A percentile compares a stretch with the other conserved stretches of the same genome.
Conservation (phyloP, 2,113 vertebrate genomes). For the Fukomys damarensis region DNA sequence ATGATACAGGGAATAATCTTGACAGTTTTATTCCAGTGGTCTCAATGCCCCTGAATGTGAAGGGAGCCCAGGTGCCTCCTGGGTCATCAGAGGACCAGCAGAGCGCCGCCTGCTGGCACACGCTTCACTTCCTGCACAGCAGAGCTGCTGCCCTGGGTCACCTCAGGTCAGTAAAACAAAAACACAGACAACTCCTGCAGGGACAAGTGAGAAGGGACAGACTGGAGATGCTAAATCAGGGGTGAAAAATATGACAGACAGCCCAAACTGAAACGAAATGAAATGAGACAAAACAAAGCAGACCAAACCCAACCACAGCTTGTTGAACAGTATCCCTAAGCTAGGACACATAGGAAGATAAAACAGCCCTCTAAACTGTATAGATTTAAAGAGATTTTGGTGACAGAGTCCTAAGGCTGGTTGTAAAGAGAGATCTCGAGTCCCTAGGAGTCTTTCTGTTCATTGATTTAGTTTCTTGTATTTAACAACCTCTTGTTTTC, state of each 20-base stretch:
- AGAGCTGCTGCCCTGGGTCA: neutral
- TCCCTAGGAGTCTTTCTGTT: neutral
- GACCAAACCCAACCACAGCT: neutral
- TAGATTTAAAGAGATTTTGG: neutral
- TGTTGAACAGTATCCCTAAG: neutral
- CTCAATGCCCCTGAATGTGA: neutral
- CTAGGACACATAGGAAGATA: neutral
- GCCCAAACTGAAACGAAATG: neutral
- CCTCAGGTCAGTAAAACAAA: neutral
- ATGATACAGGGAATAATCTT: neutral
- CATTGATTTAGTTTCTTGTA: neutral
- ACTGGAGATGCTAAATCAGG: neutral
- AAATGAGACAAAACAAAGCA: neutral
- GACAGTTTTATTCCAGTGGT: conserved; percentile 31
- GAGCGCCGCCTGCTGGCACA: too few relatives aligned
- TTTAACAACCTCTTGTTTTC: neutral
- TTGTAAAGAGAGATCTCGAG: neutral
- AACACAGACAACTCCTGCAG: neutral
- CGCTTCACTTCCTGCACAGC: neutral
- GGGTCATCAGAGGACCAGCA: neutral
- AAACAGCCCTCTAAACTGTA: neutral
- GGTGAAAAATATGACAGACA: neutral
- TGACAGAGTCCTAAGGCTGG: neutral
- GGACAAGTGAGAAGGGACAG: neutral
- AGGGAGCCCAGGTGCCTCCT: neutral